Evolutionary conservation across 2,888 invertebrate species (phyloP).

Genomic region (Brachypalpus laphriformis): DNA sequence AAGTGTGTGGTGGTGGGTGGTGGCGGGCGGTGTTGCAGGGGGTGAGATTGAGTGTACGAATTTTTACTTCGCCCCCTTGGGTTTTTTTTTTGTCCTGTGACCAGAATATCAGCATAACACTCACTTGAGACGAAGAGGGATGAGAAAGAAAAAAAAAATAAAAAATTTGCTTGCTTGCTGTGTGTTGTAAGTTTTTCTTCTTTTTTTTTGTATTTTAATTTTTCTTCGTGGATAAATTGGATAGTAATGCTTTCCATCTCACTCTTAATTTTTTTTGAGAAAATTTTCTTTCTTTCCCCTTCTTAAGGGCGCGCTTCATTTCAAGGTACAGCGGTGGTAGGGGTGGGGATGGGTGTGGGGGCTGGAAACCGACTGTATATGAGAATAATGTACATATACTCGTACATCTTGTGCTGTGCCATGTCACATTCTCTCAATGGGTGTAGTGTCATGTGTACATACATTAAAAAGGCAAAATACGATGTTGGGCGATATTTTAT

Average conservation of each 20-base stretch:
- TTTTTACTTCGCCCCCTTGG: conserved; percentile 43
- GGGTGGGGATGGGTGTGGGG: neutral
- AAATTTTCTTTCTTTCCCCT: conserved; percentile 18
- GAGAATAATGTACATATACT: conserved; percentile 13
- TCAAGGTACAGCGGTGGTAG: neutral
- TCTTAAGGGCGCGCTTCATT: conserved; percentile 36
- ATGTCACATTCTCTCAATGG: conserved; percentile 27
- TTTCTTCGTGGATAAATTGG: conserved; percentile 68
- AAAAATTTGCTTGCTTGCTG: conserved; percentile 28
- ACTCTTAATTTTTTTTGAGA: conserved; percentile 47
- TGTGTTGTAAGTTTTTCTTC: conserved; percentile 54
- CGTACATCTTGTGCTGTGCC: neutral
- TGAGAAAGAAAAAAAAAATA: conserved; percentile 16
- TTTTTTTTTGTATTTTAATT: conserved; percentile 68
- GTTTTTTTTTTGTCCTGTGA: conserved; percentile 48
- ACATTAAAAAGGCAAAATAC: conserved; percentile 66
- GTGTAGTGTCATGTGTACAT: conserved; percentile 60
- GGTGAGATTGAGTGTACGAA: conserved; percentile 40
- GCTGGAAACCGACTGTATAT: conserved; percentile 13
- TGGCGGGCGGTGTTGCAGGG: conserved; percentile 4
- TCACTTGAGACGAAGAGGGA: conserved; percentile 52
- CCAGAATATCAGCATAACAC: conserved; percentile 72
- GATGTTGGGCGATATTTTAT: conserved; percentile 45
- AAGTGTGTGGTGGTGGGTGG: conserved; percentile 52
- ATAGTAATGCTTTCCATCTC: conserved; percentile 68